Conservation (phyloP, 1,140 invertebrate species). For the Gonatopus flavifemur region DNA sequence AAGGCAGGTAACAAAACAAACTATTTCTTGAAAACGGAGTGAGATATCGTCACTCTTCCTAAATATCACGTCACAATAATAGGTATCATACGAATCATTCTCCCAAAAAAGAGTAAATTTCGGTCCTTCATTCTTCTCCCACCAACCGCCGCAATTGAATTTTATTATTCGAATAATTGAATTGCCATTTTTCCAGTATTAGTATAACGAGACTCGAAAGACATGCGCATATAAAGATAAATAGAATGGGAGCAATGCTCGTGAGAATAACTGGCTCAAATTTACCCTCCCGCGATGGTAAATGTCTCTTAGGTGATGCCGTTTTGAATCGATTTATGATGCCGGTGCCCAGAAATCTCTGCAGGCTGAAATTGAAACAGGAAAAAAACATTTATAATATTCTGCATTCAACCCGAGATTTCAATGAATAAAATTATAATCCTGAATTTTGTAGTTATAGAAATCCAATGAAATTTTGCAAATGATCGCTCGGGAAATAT, state of each 20-base stretch:
- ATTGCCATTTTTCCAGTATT: neutral
- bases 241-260: constrained; percentile 10
- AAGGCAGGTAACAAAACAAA: no score
- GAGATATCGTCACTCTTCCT: no score
- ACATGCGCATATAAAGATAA: constrained; percentile 3
- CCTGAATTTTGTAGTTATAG: no score
- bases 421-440: no score
- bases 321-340: constrained; percentile 9
- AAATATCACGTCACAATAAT: no score
- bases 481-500: no score
- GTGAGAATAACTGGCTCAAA: constrained; percentile 6
- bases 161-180: constrained; percentile 1
- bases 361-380: constrained; percentile 18
- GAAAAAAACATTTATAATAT: no score
- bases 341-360: constrained; percentile 21
- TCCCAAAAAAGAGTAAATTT: constrained; percentile 7
- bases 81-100: neutral
- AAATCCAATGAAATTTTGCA: no score
- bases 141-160: neutral
- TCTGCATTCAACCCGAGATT: no score
- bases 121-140: neutral
- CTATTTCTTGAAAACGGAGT: no score
- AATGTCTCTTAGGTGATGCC: neutral
- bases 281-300: neutral
- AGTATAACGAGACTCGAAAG: neutral